Base-by-base conservation (phyloP, 2,888 invertebrate genomes). In the Agapostemon virescens region DNA sequence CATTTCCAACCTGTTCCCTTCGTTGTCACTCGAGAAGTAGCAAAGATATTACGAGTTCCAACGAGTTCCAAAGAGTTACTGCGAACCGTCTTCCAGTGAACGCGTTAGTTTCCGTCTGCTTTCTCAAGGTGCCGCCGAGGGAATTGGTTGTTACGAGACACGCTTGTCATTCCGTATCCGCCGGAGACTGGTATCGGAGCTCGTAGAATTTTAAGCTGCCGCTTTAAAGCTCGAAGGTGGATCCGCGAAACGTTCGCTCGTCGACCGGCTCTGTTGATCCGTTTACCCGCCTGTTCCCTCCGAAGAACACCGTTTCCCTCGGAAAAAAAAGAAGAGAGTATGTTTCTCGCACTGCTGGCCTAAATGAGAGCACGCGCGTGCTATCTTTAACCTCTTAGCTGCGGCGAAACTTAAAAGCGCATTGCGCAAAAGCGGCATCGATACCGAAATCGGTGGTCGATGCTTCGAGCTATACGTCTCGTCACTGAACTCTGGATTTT, bases 11-110 rank as follows among this genome's bases (percentile, higher is more conserved):
- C 79, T 38, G 73, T 82, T 73, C 80, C 40, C 79, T 72, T 77
- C 78, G 85, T 86, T 86, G 87, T 85, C 85, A 80, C 83, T 76
- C 68, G 82, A 81, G 81, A 83, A 83, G 82, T 79, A 86, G 83
- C 84, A 80, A 87, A 87, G 86, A 88, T 85, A 88, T 88, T 88
- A 85, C 83, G 85, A 88, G 86, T 87, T 87, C 77, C 85, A 86
- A 88, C 86, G 87, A 88, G 87, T 87, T 88, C 79, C 83, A 81
- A 73, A 69, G 83, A 87, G 87, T 87, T 87, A 87, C 55, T 26
- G 55, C 84, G 82, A 83, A 87, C 78, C 77, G 80, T 78, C 84
- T 81, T 74, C 36, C 72, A 36, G 64, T 67, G 42, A 55, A 71
- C 81, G 78, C 77, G 86, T 83, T 86, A 79, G 77, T 84, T 84